phyloP scores from a whole-genome alignment of 2,113 vertebrate species.

The Rhinolophus ferrumequinum region DNA sequence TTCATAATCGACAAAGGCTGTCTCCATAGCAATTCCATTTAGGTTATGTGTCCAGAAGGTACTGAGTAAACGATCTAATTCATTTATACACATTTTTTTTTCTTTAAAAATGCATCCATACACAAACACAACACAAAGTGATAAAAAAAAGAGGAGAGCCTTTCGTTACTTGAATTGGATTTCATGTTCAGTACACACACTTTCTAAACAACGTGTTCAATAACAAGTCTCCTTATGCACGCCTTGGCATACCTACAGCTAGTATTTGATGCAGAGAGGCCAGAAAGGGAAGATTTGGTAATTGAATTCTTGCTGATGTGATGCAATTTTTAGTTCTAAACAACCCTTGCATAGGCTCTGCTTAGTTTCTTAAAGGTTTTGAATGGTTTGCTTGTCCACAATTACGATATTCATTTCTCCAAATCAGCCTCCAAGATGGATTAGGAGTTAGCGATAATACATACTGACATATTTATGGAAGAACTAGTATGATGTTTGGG shows the following conservation, averaged over 20 bases:
- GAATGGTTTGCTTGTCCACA: slow-evolving; percentile 43
- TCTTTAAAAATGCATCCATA: slow-evolving; percentile 36
- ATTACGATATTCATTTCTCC: background rate
- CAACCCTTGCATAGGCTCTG: slow-evolving; percentile 23
- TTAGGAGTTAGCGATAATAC: background rate
- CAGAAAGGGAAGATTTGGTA: slow-evolving; percentile 58
- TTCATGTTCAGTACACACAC: background rate
- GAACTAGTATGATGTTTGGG: background rate
- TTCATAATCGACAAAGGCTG: background rate
- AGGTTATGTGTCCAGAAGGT: background rate
- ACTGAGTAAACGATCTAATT: background rate
- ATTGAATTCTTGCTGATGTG: slow-evolving; percentile 69
- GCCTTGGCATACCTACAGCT: slow-evolving; percentile 71
- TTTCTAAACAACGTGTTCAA: slow-evolving; percentile 24
- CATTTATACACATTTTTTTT: background rate
- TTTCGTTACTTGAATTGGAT: slow-evolving; percentile 25
- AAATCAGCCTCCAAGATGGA: background rate
- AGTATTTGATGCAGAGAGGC: slow-evolving; percentile 62
- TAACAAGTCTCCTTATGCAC: slow-evolving; percentile 49
- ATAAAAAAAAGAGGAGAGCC: background rate
- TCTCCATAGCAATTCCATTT: background rate
- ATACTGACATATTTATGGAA: background rate
- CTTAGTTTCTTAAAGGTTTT: slow-evolving; percentile 40
- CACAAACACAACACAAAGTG: slow-evolving; percentile 18
- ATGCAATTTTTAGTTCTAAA: slow-evolving; percentile 66